Evolutionary conservation across 2,797 vertebrate species (phyloP), one percentile per base, ranked within the genome.

Genomic region (Sciaenops ocellatus): DNA sequence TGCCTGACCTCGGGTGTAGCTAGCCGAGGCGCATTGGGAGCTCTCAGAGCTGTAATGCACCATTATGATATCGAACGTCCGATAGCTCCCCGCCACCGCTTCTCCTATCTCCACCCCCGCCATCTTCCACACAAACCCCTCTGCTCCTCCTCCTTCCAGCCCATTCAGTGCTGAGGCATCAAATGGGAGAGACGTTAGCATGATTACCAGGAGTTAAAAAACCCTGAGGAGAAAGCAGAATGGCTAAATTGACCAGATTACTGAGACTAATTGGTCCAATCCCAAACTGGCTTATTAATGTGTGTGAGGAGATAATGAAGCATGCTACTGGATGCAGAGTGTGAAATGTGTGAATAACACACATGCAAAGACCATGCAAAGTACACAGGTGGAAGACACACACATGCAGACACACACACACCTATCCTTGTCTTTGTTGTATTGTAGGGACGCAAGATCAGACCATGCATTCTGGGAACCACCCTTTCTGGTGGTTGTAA

Each of bases 61-160:
- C 88, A 92, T 93, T 91, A 93, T 86, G 92, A 92, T 91, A 93
- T 91, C 47, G 87, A 92, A 81, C 85, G 9, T 73, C 76, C 70
- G 51, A 89, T 78, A 80, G 59, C 74, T 22, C 7, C 34, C 26
- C 41, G 26, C 26, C 41, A 63, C 64, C 24, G 9, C 56, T 41
- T 16, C 76, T 60, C 26, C 76, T 1, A 34, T 75, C 72, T 34
- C 28, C 50, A 41, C 55, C 38, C 20, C 67, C 71, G 6, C 28
- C 55, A n/a, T 54, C 60, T 68, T 69, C 73, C 38, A 74, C 42
- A 69, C 73, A 70, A 71, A 61, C 61, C 64, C 69, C 76, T 38
- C 70, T 12, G 7, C 38, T 62, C 24, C 79, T 61, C 61, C 56
- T 11, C 22, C 52, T 47, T 66, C 71, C 50, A 56, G 47, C 44